phyloP scores from a whole-genome alignment of 2,113 vertebrate genomes.

The Callithrix jacchus region DNA sequence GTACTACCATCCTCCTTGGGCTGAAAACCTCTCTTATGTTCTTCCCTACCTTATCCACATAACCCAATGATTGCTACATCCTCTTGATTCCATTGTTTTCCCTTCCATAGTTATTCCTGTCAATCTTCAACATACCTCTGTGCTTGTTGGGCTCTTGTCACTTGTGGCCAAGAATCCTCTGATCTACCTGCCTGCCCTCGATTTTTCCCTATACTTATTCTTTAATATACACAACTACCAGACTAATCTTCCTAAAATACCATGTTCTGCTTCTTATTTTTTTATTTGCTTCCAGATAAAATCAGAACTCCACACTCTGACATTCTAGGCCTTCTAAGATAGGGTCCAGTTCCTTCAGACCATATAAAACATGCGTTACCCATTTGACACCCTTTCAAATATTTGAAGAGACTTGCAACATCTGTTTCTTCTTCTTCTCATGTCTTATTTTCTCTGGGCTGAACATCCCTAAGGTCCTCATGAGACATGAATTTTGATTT shows the following conservation, averaged over 20 bases:
- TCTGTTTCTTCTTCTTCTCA: slow-evolving; percentile 47
- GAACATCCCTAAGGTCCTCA: slow-evolving; percentile 38
- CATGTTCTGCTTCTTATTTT: slow-evolving; percentile 14
- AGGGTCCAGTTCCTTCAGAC: not conserved
- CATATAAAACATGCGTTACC: slow-evolving; percentile 38
- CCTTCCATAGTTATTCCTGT: not conserved
- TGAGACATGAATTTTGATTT: slow-evolving; percentile 31
- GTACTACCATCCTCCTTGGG: not conserved
- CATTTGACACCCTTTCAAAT: slow-evolving; percentile 57
- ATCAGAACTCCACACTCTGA: slow-evolving; percentile 12
- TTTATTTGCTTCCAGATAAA: not conserved
- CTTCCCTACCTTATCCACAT: not conserved
- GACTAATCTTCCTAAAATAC: slow-evolving; percentile 5
- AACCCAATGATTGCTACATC: not conserved
- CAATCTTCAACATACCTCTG: not conserved
- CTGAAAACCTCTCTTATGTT: not conserved
- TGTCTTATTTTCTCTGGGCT: slow-evolving; percentile 58
- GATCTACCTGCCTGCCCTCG: not conserved
- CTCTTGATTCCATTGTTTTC: not conserved
- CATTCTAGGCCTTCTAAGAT: slow-evolving; percentile 32
- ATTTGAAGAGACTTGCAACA: slow-evolving; percentile 46
- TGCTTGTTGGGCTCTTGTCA: not conserved
- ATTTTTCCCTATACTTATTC: not conserved
- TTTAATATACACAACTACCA: not conserved
- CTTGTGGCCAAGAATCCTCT: not conserved